Base-by-base conservation (phyloP, 2,797 vertebrate genomes). In the Microctenopoma stevenorrisi region DNA sequence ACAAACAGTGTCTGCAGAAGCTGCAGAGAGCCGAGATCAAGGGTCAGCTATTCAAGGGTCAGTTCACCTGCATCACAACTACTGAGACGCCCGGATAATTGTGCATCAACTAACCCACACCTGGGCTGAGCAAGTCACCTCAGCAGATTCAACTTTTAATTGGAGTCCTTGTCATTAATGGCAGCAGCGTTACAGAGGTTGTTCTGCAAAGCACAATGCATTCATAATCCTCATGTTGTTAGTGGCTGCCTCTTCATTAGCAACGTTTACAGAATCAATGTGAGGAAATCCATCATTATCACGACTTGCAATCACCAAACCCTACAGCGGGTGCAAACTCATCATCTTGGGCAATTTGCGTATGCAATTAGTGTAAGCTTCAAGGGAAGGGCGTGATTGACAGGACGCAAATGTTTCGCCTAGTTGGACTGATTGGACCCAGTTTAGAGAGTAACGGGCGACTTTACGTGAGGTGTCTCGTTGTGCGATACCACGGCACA, bases 201-300 rank as follows among this genome's bases (percentile, higher is more conserved):
- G 61, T 83, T 86, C 82, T 77, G 70, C 40, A 38, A 59, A 46
- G 63, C 78, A 85, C 67, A 80, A 71, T 69, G 69, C 64, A 78
- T 59, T 69, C 76, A 74, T 84, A 84, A 90, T 89, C 72, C 81
- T 68, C 54, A 61, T 67, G 33, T 80, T 76, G 52, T 69, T 82
- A 87, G 76, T 78, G 86, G 81, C 79, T 77, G 84, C 74, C 81
- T 88, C 83, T 90, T 89, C 82, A 91, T 89, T 88, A 89, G 65
- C 64, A 58, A 62, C 28, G 8, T 77, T 82, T 81, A 76, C 79
- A 58, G 73, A 74, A 81, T 76, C 70, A 82, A 84, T 73, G 56
- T 62, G 79, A 86, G 84, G 81, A 88, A 88, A 89, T 87, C 73
- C 67, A 59, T 86, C 77, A 77, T 84, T 85, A 89, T 89, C 78